These are phyloP conservation scores for Pangasius krempfi DNA, from an alignment of 2,797 vertebrate species.

Conservation along the genomic window DNA sequence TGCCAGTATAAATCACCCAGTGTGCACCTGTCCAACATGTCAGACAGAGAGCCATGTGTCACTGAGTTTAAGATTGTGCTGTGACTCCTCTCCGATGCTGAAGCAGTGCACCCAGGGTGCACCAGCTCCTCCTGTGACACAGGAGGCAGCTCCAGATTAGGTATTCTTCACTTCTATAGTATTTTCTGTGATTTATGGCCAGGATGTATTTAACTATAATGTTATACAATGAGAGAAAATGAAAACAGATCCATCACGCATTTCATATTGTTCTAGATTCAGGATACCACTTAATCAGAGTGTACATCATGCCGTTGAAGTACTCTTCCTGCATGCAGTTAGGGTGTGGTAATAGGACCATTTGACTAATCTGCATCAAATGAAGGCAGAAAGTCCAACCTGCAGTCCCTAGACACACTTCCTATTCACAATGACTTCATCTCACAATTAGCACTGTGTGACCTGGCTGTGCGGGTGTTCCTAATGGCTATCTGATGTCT, in stretches of 20 bases:
- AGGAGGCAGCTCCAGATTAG: not conserved
- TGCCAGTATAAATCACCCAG: constrained; percentile 79
- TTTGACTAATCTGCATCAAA: constrained; percentile 34
- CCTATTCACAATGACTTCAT: constrained; percentile 29
- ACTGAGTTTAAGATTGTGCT: constrained; percentile 73
- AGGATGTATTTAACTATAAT: constrained; percentile 4
- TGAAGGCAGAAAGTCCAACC: constrained; percentile 9
- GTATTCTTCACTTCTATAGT: constrained; percentile 51
- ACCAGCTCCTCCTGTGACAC: constrained; percentile 49
- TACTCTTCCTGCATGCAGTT: constrained; percentile 14
- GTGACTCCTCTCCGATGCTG: constrained; percentile 70
- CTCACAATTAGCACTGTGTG: constrained; percentile 37
- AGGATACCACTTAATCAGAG: constrained; percentile 13
- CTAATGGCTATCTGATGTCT: constrained; percentile 61
- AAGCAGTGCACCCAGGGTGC: constrained; percentile 72
- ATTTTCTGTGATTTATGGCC: not conserved
- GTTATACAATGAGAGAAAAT: constrained; percentile 6
- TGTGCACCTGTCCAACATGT: constrained; percentile 78
- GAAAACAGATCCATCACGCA: not conserved
- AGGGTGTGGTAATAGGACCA: constrained; percentile 23
- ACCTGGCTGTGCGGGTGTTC: constrained; percentile 21
- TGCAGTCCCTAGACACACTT: constrained; percentile 33
- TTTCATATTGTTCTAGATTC: constrained; percentile 3
- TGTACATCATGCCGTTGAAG: not conserved
- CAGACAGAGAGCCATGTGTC: constrained; percentile 76